Percentiles rank a stretch among this genome's conserved stretches.
These are phyloP conservation scores for Monopterus albus DNA, from an alignment of 2,113 vertebrate species.

Conservation along the genomic window DNA sequence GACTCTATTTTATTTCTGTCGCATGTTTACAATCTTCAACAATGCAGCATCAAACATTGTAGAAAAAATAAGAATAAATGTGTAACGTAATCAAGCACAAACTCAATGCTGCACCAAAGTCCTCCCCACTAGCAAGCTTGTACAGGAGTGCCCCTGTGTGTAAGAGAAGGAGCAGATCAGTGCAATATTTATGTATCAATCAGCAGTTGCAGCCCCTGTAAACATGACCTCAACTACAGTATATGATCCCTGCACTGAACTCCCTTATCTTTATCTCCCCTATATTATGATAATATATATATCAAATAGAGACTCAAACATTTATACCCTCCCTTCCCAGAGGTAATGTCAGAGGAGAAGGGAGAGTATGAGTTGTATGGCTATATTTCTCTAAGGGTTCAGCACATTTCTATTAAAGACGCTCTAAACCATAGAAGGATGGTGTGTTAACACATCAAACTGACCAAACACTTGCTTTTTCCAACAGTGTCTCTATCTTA, in stretches of 20 bases:
- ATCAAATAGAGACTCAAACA: slow-evolving; percentile 58
- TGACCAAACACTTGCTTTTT: slow-evolving; percentile 28
- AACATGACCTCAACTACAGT: slow-evolving; percentile 40
- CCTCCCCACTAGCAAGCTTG: not conserved
- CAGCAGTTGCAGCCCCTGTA: slow-evolving; percentile 43
- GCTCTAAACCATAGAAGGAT: too few species aligned
- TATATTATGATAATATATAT: slow-evolving; percentile 43
- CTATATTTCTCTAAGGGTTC: slow-evolving; percentile 34
- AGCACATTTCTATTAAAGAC: slow-evolving; percentile 1
- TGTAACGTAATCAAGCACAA: not conserved
- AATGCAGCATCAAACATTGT: not conserved
- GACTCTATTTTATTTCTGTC: not conserved
- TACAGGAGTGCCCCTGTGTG: slow-evolving; percentile 12
- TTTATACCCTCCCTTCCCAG: slow-evolving; percentile 29
- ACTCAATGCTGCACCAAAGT: not conserved
- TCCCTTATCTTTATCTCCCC: slow-evolving; percentile 31
- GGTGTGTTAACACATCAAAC: not conserved
- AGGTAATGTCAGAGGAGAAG: slow-evolving; percentile 1
- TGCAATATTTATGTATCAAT: slow-evolving; percentile 77
- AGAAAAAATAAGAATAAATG: slow-evolving; percentile 7
- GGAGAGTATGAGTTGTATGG: slow-evolving; percentile 11
- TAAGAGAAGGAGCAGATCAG: slow-evolving; percentile 43
- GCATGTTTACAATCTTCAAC: not conserved
- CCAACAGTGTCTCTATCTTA: too few species aligned
- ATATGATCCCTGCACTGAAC: slow-evolving; percentile 31